A percentile compares a stretch with the other conserved stretches of the same genome.
phyloP scores from a whole-genome alignment of 2,888 invertebrate genomes.

The Acronicta aceris region DNA sequence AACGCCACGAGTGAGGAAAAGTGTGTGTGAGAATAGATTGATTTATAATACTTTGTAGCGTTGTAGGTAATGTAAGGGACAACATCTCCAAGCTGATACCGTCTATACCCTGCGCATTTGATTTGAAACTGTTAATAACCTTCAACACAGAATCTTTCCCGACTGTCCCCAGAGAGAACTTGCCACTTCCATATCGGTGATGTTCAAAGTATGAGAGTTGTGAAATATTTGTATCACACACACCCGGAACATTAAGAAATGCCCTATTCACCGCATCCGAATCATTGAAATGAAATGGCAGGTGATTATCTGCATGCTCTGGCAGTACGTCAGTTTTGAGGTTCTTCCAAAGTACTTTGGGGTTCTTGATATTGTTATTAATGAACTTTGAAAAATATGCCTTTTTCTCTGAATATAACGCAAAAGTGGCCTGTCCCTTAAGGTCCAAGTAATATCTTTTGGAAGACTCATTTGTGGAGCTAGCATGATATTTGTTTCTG shows the following conservation, averaged over 20 bases:
- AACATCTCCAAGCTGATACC: neutral
- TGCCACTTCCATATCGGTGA: neutral
- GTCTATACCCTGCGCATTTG: neutral
- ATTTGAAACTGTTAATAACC: neutral
- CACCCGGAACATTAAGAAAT: neutral
- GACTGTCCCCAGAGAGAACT: neutral
- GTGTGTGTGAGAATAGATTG: neutral
- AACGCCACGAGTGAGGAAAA: neutral
- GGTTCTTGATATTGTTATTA: neutral
- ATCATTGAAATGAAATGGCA: neutral
- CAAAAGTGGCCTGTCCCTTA: neutral
- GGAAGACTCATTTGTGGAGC: neutral
- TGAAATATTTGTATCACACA: neutral
- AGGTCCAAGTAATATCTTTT: slow-evolving; percentile 1
- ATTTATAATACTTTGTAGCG: neutral
- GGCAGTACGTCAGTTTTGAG: neutral
- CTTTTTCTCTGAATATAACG: neutral
- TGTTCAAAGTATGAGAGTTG: neutral
- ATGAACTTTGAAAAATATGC: neutral
- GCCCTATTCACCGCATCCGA: neutral
- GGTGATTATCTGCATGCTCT: neutral
- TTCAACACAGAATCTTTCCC: neutral
- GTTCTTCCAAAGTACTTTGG: neutral
- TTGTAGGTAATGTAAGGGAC: neutral
- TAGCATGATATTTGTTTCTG: neutral